Conservation (phyloP, 2,113 vertebrate species). For the Mustela lutreola region DNA sequence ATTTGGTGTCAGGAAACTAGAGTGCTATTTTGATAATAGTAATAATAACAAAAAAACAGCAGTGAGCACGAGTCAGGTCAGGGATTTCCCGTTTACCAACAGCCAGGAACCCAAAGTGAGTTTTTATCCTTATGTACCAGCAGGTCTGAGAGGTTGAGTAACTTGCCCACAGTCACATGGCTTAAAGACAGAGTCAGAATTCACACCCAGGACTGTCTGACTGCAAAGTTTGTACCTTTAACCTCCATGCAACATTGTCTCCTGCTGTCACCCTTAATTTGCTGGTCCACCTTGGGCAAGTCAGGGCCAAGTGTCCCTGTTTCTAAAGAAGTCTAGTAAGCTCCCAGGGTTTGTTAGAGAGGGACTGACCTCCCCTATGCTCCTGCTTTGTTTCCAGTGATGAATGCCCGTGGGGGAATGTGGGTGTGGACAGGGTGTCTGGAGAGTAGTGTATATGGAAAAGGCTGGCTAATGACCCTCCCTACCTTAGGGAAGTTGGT, state of each 20-base stretch:
- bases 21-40: not conserved
- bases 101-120: not conserved
- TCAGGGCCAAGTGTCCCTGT: not conserved
- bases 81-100: accelerated
- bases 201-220: not conserved
- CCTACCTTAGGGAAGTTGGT: slow-evolving; percentile 92
- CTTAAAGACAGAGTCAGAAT: not conserved
- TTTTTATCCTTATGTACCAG: not conserved
- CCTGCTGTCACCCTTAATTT: not conserved
- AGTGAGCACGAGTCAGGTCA: not conserved
- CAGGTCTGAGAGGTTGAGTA: not conserved
- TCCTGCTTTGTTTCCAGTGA: not conserved
- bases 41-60: not conserved
- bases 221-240: not conserved
- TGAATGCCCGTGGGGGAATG: not conserved
- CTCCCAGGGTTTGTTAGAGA: not conserved
- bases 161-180: not conserved
- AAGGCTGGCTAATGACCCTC: not conserved
- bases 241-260: not conserved
- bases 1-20: not conserved
- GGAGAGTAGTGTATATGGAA: not conserved
- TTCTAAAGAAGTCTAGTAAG: not conserved
- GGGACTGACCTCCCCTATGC: not conserved
- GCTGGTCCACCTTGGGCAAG: not conserved
- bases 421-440: not conserved